These are phyloP conservation scores for Lanius collurio DNA, from an alignment of 2,113 vertebrate species.

Conservation along the genomic window DNA sequence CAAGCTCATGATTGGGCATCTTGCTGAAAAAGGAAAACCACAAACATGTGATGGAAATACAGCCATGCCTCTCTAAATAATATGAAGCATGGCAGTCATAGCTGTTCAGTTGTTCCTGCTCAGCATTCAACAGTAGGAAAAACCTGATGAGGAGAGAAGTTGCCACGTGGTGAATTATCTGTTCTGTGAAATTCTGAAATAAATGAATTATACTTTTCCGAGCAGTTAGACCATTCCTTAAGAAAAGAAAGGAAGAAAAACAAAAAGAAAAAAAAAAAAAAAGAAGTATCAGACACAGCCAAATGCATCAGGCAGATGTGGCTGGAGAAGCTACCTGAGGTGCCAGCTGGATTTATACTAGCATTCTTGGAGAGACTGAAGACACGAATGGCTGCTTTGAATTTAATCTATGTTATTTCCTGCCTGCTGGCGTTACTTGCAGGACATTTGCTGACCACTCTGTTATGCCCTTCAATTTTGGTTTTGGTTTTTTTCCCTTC, in stretches of 20 bases:
- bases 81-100: background rate
- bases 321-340: conserved; percentile 66
- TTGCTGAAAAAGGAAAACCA: conserved; percentile 2
- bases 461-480: background rate
- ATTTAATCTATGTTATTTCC: conserved; percentile 69
- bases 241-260: background rate
- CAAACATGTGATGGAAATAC: background rate
- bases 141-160: conserved; percentile 18
- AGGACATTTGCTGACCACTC: conserved; percentile 37
- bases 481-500: background rate
- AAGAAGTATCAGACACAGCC: conserved; percentile 13
- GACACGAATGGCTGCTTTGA: conserved; percentile 67
- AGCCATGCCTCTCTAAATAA: background rate
- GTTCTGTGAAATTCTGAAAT: conserved; percentile 54
- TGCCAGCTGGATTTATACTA: conserved; percentile 73
- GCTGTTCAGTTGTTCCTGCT: background rate
- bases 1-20: background rate
- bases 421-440: conserved; percentile 31
- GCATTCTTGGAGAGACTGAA: conserved; percentile 63
- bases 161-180: conserved; percentile 63
- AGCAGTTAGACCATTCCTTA: conserved; percentile 28
- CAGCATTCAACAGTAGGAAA: conserved; percentile 28
- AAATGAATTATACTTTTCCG: conserved; percentile 57
- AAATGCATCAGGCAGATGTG: conserved; percentile 75
- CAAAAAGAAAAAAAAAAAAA: background rate